Base-by-base conservation (phyloP, 2,113 vertebrate species). In the Echinops telfairi region DNA sequence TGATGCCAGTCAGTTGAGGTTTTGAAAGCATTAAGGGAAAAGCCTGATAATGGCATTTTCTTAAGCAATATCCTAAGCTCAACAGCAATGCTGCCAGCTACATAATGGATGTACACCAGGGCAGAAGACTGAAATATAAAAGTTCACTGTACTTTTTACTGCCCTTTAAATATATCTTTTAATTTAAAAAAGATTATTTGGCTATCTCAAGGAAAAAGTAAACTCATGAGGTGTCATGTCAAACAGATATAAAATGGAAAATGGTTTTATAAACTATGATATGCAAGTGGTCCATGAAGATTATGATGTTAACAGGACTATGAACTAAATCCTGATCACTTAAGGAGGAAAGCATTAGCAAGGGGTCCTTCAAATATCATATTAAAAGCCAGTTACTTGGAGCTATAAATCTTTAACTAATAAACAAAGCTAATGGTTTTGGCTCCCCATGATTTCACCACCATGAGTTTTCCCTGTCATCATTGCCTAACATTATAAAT, bases 401-500 rank as follows among this genome's bases (percentile, higher is more conserved):
- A 95, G 53, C 89, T 75, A 94, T 19, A 31, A 95, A 94, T 92
- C 27, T 57, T 95, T 17, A 93, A 94, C 93, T 81, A 90, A 93
- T 71, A 78, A 71, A 57, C 89, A 85, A 58, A 93, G 84, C 16
- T 94, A 90, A 89, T 88, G 27, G 31, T 95, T 96, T 97, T 96
- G 96, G 93, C 86, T 94, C 95, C 93, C 33, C 94, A 89, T 53
- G 89, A 47, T 94, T 94, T 93, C 86, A 93, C 77, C 66, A 90
- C 75, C 77, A 96, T 57, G 80, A 96, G 92, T 71, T 96, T 96
- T 93, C 94, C 91, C 71, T 95, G 95, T 86, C 66, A 93, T 84
- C 47, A 94, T 96, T 97, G 96, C 93, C 95, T 82, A 98, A 97
- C 79, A 97, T 84, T 91, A 92, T 94, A 60, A 89, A 66, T 77